Base-by-base conservation (phyloP, 2,113 vertebrate species). In the Burhinus bistriatus region DNA sequence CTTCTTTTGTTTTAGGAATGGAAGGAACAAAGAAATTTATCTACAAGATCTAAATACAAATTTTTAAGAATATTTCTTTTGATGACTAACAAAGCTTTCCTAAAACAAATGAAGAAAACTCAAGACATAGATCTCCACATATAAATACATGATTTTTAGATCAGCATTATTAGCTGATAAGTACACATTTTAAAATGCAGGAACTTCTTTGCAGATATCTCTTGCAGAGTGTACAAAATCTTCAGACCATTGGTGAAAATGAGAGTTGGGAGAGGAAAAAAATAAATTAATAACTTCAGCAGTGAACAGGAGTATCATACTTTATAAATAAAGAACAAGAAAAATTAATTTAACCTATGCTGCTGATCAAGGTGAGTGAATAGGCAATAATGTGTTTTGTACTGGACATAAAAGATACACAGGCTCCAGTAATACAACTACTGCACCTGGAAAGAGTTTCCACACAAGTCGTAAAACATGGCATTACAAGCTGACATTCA, bases 81-180 rank as follows among this genome's bases (percentile, higher is more conserved):
- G 7, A 19, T 54, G 75, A 83, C 1, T 11, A 68, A 47, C 8
- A 4, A 76, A 52, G 3, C 2, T 72, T 72, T 94, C 10, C 12
- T 40, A 57, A 83, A 57, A 52, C 3, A 80, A 68, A 36, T 5
- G 9, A n/a, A 45, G 18, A 70, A 69, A 92, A 27, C 1, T 44
- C 2, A 71, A 27, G 9, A 38, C 8, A 27, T 6, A 58, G 2
- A 15, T 66, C 9, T 38, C 5, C 20, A 68, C 9, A 1, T 3
- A 4, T n/a, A 64, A 55, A 5, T 22, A 47, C 5, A 16, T 44
- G 22, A 65, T 15, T 79, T 87, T 92, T 19, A 80, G 26, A 30
- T 57, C 3, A 38, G 1, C 7, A 4, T 8, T 73, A 64, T 69
- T 78, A 59, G 6, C 12, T 7, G 7, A 12, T 21, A 68, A 68